Evolutionary conservation across 2,888 invertebrate species (phyloP).

Genomic region (Helicoverpa assulta): DNA sequence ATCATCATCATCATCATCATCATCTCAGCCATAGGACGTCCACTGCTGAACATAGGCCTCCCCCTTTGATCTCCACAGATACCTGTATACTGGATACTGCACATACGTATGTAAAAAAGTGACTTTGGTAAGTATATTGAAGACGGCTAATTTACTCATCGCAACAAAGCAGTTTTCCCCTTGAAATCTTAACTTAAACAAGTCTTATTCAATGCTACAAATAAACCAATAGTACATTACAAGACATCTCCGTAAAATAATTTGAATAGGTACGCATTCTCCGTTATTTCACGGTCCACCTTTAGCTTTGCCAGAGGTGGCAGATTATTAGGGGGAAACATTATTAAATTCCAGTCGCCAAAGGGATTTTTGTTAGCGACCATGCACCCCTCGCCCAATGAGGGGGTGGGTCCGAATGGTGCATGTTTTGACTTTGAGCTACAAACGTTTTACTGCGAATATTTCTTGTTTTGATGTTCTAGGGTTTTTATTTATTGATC

Average conservation of each 20-base stretch:
- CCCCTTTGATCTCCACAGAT: no score
- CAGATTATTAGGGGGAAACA: constrained; percentile 29
- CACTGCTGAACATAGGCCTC: no score
- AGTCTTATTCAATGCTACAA: background rate
- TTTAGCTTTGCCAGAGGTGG: constrained; percentile 3
- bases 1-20: no score
- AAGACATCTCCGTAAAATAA: background rate
- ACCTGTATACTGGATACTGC: no score
- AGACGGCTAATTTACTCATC: no score
- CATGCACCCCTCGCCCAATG: constrained; percentile 21
- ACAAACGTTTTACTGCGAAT: constrained; percentile 7
- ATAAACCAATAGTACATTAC: background rate
- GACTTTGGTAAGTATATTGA: no score
- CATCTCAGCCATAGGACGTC: no score
- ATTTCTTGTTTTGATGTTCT: constrained; percentile 10
- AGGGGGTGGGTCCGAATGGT: constrained; percentile 1
- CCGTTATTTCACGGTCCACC: constrained; percentile 4
- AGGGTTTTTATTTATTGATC: background rate
- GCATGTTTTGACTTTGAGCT: constrained; percentile 3
- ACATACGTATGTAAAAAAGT: no score
- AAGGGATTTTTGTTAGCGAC: constrained; percentile 34
- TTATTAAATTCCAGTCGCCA: constrained; percentile 48
- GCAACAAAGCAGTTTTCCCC: background rate
- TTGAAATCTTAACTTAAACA: background rate
- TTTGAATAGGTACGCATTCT: background rate